Evolutionary conservation across 2,797 vertebrate genomes (phyloP), one percentile per base, ranked within the genome.

Genomic region (Furcifer pardalis): DNA sequence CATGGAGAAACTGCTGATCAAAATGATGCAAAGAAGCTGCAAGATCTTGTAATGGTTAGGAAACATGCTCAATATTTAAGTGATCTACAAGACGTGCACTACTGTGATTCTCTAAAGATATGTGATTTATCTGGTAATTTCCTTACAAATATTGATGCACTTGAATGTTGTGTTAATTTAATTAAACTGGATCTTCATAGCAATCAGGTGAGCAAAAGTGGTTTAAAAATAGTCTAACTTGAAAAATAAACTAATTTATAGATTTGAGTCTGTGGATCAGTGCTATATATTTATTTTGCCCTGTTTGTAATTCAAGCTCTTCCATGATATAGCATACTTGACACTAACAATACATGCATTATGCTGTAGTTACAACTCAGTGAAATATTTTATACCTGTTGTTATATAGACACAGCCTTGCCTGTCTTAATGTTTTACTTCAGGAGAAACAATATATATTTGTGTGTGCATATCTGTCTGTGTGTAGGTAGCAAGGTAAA

Each of bases 161-260:
- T 97, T 66, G 81, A 88, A 21, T 82, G 27, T 63, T 96, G 95
- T 85, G 84, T 79, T 46, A 89, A 91, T 89, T 90, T 97, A 85
- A 80, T 96, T 40, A 96, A 96, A 91, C 89, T 97, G 89, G 95
- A 96, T 92, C 93, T 96, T 10, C 94, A 91, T 89, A 93, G 94
- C 74, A 95, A 94, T 90, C 95, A 95, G 91, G 95, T 96, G 87
- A 89, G 60, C 21, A 65, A 4, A n/a, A 78, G 1, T 12, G 25
- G 35, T 49, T 80, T 68, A 77, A 25, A 17, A 77, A 69, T n/a
- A 79, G 13, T 60, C 12, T 75, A 66, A 0, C 0, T 1, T 56
- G 32, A 4, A 1, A 86, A 87, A 10, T 44, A 56, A 46, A 42
- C 80, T 88, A 63, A 40, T 46, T 35, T 87, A 66, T 44, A 44